These are phyloP conservation scores for Syngnathus scovelli DNA, from an alignment of 2,113 vertebrate species.

Conservation along the genomic window DNA sequence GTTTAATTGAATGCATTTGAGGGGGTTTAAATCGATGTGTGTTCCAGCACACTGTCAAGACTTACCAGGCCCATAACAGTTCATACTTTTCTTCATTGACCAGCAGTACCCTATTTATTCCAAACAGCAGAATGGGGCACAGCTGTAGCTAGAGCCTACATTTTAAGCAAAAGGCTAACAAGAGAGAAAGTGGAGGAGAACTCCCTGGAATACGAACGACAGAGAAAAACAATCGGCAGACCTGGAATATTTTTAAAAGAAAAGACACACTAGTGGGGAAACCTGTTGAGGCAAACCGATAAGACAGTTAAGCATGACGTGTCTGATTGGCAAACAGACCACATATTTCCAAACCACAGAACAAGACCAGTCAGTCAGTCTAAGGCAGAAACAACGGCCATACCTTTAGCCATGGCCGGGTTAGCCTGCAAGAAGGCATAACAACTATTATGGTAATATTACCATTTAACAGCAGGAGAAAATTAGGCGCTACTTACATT, in stretches of 20 bases:
- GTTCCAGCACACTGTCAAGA: slow-evolving; percentile 79
- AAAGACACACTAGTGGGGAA: slow-evolving; percentile 64
- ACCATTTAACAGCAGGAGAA: slow-evolving; percentile 55
- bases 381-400: slow-evolving; percentile 65
- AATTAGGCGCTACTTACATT: slow-evolving; percentile 70
- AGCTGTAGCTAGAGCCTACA: slow-evolving; percentile 85
- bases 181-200: slow-evolving; percentile 48
- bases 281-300: slow-evolving; percentile 69
- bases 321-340: slow-evolving; percentile 73
- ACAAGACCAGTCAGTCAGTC: slow-evolving; percentile 64
- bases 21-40: slow-evolving; percentile 55
- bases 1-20: slow-evolving; percentile 61
- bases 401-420: slow-evolving; percentile 66
- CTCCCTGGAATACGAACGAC: slow-evolving; percentile 61
- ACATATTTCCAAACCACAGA: slow-evolving; percentile 80
- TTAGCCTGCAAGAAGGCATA: slow-evolving; percentile 68
- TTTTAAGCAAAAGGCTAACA: slow-evolving; percentile 73
- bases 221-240: slow-evolving; percentile 52
- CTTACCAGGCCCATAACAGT: slow-evolving; percentile 87
- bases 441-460: slow-evolving; percentile 54
- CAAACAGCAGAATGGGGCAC: slow-evolving; percentile 86
- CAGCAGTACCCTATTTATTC: slow-evolving; percentile 89
- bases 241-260: slow-evolving; percentile 66
- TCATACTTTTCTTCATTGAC: slow-evolving; percentile 85
- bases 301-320: slow-evolving; percentile 67